phyloP scores from a whole-genome alignment of 2,797 vertebrate genomes.

The Sternotherus odoratus region DNA sequence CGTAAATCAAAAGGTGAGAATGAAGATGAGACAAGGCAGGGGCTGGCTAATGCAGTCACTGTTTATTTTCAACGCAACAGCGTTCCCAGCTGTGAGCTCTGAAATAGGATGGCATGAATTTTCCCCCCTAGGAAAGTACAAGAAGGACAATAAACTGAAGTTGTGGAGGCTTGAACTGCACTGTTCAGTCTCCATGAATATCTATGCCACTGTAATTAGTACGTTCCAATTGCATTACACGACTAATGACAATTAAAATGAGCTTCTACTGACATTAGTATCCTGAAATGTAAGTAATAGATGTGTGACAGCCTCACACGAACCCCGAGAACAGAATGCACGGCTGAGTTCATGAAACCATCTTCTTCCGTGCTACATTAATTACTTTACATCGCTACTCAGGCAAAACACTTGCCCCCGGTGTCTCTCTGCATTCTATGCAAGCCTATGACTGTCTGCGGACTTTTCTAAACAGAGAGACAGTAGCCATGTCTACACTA shows the following conservation, averaged over 20 bases:
- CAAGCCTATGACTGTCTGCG: not conserved
- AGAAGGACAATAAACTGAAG: not conserved
- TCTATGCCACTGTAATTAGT: slow-evolving; percentile 57
- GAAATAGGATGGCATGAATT: not conserved
- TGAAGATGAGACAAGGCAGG: not conserved
- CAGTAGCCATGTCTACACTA: too few species aligned
- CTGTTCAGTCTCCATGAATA: slow-evolving; percentile 52
- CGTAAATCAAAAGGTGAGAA: not conserved
- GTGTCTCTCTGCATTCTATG: not conserved
- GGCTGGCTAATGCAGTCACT: too few species aligned
- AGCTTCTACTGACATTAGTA: slow-evolving; percentile 1
- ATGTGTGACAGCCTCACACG: not conserved
- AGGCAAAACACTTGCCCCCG: not conserved
- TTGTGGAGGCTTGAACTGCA: not conserved
- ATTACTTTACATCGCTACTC: not conserved
- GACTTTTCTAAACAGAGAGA: not conserved
- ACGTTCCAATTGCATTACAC: slow-evolving; percentile 54
- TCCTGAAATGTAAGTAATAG: slow-evolving; percentile 28
- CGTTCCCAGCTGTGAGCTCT: not conserved
- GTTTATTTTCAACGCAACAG: not conserved
- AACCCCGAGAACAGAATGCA: not conserved
- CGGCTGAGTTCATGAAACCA: accelerated
- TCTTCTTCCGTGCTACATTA: not conserved
- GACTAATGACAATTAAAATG: slow-evolving; percentile 56
- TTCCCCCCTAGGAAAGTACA: not conserved